Evolutionary conservation across 2,113 vertebrate genomes (phyloP).

Genomic region (Muntiacus reevesi): DNA sequence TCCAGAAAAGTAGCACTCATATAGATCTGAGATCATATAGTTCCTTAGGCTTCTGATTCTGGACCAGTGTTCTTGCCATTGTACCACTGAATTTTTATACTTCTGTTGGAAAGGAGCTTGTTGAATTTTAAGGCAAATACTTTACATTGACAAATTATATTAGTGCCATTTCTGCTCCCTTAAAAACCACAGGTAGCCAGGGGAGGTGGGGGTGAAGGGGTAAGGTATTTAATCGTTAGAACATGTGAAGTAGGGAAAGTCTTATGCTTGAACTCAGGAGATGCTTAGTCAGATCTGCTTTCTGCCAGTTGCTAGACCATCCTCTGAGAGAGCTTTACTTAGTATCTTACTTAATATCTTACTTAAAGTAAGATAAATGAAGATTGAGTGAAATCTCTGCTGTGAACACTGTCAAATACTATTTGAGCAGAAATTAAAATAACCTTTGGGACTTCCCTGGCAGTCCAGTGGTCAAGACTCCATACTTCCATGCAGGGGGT

Average conservation of each 20-base stretch:
- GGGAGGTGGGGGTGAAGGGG: not conserved
- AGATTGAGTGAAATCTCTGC: not conserved
- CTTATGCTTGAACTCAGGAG: not conserved
- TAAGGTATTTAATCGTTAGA: not conserved
- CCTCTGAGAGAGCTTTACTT: not conserved
- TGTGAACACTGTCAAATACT: not conserved
- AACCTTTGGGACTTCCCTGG: not conserved
- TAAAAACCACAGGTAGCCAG: not conserved
- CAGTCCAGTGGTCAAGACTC: not conserved
- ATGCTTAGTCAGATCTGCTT: not conserved
- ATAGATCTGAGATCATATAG: not conserved
- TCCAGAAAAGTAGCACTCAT: not conserved
- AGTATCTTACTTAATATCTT: not conserved
- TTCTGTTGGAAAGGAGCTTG: not conserved
- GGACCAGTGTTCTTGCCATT: not conserved
- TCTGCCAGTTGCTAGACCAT: not conserved
- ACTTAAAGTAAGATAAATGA: not conserved
- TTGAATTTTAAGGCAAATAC: constrained; percentile 23
- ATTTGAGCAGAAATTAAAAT: not conserved
- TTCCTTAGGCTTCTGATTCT: not conserved
- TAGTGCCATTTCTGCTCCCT: not conserved
- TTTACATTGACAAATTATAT: not conserved
- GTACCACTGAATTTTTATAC: not conserved
- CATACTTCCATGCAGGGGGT: not conserved
- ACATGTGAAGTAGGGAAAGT: not conserved